Evolutionary conservation across 2,888 invertebrate genomes (phyloP).

Genomic region (Spicauda simplicius): DNA sequence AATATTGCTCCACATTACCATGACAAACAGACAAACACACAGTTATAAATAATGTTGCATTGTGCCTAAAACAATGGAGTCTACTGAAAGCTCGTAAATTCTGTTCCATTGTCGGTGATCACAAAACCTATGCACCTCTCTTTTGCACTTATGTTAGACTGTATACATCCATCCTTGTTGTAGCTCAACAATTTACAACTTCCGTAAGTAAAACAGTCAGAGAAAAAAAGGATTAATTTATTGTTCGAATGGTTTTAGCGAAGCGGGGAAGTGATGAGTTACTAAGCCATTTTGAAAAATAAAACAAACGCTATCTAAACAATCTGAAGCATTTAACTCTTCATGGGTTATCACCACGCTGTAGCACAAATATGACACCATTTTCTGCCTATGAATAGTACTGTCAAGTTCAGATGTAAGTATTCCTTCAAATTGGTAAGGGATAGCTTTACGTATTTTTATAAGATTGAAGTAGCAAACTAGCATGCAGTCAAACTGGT

Average conservation of each 20-base stretch:
- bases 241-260: conserved; percentile 25
- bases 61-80: conserved; percentile 40
- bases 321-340: neutral
- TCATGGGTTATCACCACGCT: too few relatives aligned
- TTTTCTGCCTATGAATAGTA: too few relatives aligned
- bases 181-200: conserved; percentile 37
- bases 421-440: too few relatives aligned
- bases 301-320: neutral
- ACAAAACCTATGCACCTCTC: conserved; percentile 37
- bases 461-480: too few relatives aligned
- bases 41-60: conserved; percentile 34
- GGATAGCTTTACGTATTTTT: too few relatives aligned
- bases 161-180: conserved; percentile 11
- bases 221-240: conserved; percentile 36
- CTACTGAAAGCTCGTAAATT: conserved; percentile 41
- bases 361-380: too few relatives aligned
- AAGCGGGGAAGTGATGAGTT: conserved; percentile 1
- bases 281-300: neutral
- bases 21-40: conserved; percentile 31
- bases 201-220: conserved; percentile 35
- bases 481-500: too few relatives aligned
- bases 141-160: conserved; percentile 4
- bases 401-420: too few relatives aligned
- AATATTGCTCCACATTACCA: conserved; percentile 23
- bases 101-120: conserved; percentile 40